Percentiles rank a stretch among this genome's conserved stretches.
Evolutionary conservation across 2,888 invertebrate species (phyloP).

Genomic region (Drosophila neutralis): DNA sequence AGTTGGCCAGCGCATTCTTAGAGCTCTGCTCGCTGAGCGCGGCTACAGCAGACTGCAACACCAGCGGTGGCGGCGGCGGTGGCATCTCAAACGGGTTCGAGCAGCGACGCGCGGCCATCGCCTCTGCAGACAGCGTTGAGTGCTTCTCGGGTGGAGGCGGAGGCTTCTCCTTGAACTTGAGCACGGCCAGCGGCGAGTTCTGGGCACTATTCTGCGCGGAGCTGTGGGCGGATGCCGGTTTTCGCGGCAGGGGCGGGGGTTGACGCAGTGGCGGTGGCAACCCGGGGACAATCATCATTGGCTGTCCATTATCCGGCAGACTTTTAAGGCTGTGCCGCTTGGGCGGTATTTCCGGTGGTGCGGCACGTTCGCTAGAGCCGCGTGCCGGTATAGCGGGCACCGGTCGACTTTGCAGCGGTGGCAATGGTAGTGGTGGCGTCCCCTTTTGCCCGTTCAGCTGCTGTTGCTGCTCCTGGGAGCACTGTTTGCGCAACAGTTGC

Average conservation of each 20-base stretch:
- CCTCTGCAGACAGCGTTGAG: slow-evolving; percentile 69
- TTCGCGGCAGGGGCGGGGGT: slow-evolving; percentile 84
- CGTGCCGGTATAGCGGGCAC: slow-evolving; percentile 85
- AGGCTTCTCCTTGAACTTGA: slow-evolving; percentile 83
- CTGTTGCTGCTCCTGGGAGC: slow-evolving; percentile 70
- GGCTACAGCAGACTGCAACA: slow-evolving; percentile 70
- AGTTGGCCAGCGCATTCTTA: slow-evolving; percentile 53
- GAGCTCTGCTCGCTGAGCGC: slow-evolving; percentile 73
- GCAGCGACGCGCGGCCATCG: slow-evolving; percentile 74
- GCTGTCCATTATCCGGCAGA: slow-evolving; percentile 74
- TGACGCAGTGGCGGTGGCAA: slow-evolving; percentile 82
- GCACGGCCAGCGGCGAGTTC: slow-evolving; percentile 81
- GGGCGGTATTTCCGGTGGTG: slow-evolving; percentile 85
- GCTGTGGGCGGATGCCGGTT: slow-evolving; percentile 80
- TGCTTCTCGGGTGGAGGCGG: slow-evolving; percentile 80
- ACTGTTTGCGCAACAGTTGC: slow-evolving; percentile 82
- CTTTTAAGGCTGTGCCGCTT: slow-evolving; percentile 84
- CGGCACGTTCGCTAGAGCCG: slow-evolving; percentile 78
- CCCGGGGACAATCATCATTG: slow-evolving; percentile 60
- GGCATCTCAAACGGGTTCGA: slow-evolving; percentile 83
- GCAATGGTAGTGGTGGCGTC: slow-evolving; percentile 72
- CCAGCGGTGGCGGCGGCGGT: slow-evolving; percentile 73
- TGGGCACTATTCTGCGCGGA: slow-evolving; percentile 83
- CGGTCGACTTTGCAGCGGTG: slow-evolving; percentile 73
- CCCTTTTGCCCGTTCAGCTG: slow-evolving; percentile 39